Evolutionary conservation across 2,797 vertebrate species (phyloP), one percentile per base, ranked within the genome.

Genomic region (Percopsis omiscomaycus): DNA sequence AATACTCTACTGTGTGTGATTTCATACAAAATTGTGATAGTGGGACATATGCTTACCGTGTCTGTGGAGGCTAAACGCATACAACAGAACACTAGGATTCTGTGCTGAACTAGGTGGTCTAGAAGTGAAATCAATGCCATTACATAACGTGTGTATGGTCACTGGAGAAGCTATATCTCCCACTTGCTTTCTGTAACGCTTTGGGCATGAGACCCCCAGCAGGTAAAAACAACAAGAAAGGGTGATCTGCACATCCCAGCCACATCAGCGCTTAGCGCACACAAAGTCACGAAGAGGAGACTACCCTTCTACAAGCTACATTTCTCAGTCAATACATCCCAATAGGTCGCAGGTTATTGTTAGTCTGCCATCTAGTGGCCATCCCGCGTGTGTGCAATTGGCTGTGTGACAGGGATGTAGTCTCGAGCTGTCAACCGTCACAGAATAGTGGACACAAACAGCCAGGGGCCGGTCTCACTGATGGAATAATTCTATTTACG

Each of bases 381-480:
- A 48, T 5, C n/a, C 55, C 9, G 37, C 44, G 64, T 30, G 54
- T 64, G 79, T 87, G 88, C 86, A 84, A 57, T 75, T 69, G 83
- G 84, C 82, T 72, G 57, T n/a, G 89, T 88, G 91, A 90, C 78
- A 91, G 91, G 90, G 91, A 84, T 81, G 90, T 86, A 88, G 79
- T 89, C 94, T 94, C 92, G 89, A 93, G 91, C 92, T 85, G 93
- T 96, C 95, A 96, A 97, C 96, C 95, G 53, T 94, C 77, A 91
- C 95, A 92, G 95, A 96, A 92, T 90, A 95, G 94, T 95, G 94
- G 92, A 90, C 81, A 83, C 92, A 92, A 94, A 93, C 91, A 91
- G 89, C 90, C 91, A 76, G 87, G 73, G 89, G 90, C 89, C 88
- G 32, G 87, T 61, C 3, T 86, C 87, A 84, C 87, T 32, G 62